Evolutionary conservation across 2,888 invertebrate species (phyloP).

Genomic region (Orthosia gracilis): DNA sequence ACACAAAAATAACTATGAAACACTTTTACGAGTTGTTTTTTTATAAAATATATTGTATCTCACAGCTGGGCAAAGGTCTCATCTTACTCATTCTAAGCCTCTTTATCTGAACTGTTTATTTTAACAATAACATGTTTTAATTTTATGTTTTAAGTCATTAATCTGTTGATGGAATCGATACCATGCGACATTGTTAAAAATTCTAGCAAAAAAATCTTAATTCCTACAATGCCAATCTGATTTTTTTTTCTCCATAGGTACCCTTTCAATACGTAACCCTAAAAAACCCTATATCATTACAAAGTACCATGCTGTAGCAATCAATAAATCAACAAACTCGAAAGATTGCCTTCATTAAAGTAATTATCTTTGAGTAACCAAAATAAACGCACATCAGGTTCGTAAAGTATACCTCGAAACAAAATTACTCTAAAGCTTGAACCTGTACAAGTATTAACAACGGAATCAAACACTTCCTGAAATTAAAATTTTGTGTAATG

Average conservation of each 20-base stretch:
- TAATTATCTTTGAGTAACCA: conserved; percentile 56
- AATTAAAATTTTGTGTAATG: conserved; percentile 64
- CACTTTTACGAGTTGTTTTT: background rate
- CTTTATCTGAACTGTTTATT: too few species aligned
- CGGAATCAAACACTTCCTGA: conserved; percentile 64
- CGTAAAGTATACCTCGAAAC: conserved; percentile 50
- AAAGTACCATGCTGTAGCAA: conserved; percentile 41
- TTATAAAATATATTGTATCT: too few species aligned
- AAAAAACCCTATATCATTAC: conserved; percentile 29
- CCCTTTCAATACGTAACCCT: background rate
- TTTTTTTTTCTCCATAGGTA: too few species aligned
- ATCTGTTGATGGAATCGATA: background rate
- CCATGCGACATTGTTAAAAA: too few species aligned
- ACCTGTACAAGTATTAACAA: conserved; percentile 48
- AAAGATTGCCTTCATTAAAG: conserved; percentile 58
- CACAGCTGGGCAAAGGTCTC: too few species aligned
- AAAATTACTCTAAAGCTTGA: conserved; percentile 57
- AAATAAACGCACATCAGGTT: conserved; percentile 54
- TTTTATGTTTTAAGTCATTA: background rate
- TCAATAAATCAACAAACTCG: conserved; percentile 54
- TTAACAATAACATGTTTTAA: too few species aligned
- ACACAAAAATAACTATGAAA: conserved; percentile 7
- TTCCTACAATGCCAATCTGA: too few species aligned
- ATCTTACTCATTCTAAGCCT: too few species aligned
- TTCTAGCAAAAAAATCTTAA: background rate